phyloP scores from a whole-genome alignment of 1,140 invertebrate genomes.

The Lethocerus indicus region DNA sequence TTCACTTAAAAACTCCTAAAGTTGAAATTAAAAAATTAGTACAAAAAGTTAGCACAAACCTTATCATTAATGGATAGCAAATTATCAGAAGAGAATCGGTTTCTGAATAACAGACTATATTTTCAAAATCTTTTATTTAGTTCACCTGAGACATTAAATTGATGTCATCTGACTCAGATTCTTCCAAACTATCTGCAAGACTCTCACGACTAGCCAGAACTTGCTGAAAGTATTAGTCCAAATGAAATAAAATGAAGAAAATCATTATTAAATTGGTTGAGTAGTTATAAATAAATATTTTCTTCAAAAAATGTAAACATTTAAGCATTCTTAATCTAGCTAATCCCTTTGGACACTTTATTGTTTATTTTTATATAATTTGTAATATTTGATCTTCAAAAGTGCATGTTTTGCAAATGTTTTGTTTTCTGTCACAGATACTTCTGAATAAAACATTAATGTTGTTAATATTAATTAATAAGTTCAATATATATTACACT shows the following conservation, averaged over 20 bases:
- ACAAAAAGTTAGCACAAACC: background rate
- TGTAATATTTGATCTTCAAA: no score
- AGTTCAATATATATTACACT: no score
- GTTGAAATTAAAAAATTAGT: conserved; percentile 8
- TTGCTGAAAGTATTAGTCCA: conserved; percentile 30
- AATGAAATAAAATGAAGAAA: background rate
- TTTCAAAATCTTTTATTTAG: background rate
- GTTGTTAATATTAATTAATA: no score
- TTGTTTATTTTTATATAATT: no score
- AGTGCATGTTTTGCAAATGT: no score
- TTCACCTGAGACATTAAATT: conserved; percentile 53
- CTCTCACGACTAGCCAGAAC: conserved; percentile 59
- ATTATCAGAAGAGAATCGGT: background rate
- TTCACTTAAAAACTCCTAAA: conserved; percentile 45
- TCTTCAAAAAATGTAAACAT: background rate
- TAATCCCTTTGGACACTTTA: no score
- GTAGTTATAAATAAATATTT: background rate
- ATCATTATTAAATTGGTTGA: background rate
- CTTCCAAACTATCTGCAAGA: conserved; percentile 46
- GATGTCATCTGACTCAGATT: conserved; percentile 55
- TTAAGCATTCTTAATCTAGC: no score
- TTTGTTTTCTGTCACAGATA: no score
- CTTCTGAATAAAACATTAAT: no score
- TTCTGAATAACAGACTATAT: background rate
- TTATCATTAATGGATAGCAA: background rate